A percentile compares a stretch with the other conserved stretches of the same genome.
Evolutionary conservation across 2,888 invertebrate genomes (phyloP).

Genomic region (Caenorhabditis sp.): DNA sequence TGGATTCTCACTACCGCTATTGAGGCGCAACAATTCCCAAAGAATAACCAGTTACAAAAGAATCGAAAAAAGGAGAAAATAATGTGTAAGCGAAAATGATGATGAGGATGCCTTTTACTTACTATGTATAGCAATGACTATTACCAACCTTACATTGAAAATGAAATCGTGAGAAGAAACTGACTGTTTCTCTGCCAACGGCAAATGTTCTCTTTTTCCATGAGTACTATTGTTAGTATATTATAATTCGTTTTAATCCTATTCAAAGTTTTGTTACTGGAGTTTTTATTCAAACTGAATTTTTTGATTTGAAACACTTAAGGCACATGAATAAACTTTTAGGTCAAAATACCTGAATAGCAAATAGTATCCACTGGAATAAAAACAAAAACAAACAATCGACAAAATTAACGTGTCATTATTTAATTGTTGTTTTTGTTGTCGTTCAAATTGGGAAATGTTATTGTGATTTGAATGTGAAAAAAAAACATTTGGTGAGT

Average conservation of each 20-base stretch:
- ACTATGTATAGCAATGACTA: neutral
- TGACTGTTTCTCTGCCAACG: conserved; percentile 11
- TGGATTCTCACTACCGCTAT: conserved; percentile 12
- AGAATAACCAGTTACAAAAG: conserved; percentile 27
- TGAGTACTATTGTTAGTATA: conserved; percentile 2
- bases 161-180: neutral
- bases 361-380: no score
- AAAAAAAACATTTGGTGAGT: no score
- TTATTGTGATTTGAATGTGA: no score
- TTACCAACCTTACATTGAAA: no score
- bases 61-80: neutral
- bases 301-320: no score
- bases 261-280: neutral
- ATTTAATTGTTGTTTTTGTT: no score
- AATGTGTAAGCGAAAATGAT: neutral
- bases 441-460: no score
- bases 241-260: neutral
- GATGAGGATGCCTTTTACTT: neutral
- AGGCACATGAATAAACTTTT: no score
- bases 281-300: no score
- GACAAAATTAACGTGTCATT: no score
- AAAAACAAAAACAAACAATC: no score
- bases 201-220: conserved; percentile 4
- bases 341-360: no score
- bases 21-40: neutral